Evolutionary conservation across 2,113 vertebrate genomes (phyloP).

Genomic region (Lepidothrix coronata): DNA sequence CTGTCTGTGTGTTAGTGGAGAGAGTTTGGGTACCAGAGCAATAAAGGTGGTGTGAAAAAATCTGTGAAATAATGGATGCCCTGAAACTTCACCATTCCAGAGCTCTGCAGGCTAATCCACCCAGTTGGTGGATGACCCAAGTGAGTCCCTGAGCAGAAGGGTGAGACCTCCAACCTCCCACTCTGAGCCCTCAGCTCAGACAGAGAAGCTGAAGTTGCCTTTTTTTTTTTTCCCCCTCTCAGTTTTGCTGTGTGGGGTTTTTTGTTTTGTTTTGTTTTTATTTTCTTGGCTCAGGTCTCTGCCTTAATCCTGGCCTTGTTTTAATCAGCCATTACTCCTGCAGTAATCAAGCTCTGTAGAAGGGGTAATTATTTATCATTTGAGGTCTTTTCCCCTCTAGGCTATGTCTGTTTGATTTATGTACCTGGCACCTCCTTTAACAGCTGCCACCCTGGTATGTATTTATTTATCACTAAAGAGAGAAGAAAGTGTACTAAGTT

Average conservation of each 20-base stretch:
- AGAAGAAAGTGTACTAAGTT: background rate
- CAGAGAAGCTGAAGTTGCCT: background rate
- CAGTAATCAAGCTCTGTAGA: constrained; percentile 36
- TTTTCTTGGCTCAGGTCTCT: background rate
- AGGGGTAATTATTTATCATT: constrained; percentile 60
- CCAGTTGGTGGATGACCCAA: background rate
- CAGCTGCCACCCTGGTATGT: constrained; percentile 36
- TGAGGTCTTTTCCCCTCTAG: constrained; percentile 22
- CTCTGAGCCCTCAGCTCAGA: background rate
- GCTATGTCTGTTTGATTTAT: constrained; percentile 55
- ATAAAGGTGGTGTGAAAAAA: background rate
- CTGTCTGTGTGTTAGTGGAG: background rate
- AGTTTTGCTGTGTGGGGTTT: background rate
- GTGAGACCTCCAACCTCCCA: background rate
- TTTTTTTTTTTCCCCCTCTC: too few relatives aligned
- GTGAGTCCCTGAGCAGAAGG: background rate
- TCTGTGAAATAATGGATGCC: accelerated
- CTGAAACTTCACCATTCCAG: background rate
- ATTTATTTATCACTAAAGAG: constrained; percentile 37
- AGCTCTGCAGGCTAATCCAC: background rate
- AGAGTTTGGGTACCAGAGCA: background rate
- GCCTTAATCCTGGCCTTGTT: background rate
- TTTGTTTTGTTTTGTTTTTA: too few relatives aligned
- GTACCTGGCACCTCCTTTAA: constrained; percentile 35
- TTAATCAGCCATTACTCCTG: constrained; percentile 13